These are phyloP conservation scores for Petrocephalus microphthalmus DNA, from an alignment of 2,113 vertebrate species.

Conservation along the genomic window DNA sequence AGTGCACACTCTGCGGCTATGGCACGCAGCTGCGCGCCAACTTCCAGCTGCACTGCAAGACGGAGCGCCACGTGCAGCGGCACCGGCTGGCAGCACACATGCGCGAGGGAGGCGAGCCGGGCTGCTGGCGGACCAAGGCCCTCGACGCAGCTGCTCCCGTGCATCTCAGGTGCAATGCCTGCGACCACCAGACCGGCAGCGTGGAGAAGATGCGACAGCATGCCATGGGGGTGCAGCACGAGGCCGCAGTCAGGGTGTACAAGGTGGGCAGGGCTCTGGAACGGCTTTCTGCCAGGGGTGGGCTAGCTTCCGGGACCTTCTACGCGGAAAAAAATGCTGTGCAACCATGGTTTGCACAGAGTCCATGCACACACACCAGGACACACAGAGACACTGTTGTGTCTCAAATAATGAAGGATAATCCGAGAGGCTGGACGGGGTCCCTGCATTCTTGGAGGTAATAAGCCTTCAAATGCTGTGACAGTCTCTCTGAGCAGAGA, in stretches of 20 bases:
- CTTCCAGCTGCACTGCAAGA: slow-evolving; percentile 99
- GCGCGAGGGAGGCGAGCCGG: slow-evolving; percentile 95
- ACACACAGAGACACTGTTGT: background rate
- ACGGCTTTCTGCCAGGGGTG: background rate
- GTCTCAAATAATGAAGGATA: background rate
- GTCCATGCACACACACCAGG: background rate
- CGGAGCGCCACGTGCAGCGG: slow-evolving; percentile 99
- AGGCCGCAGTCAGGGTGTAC: slow-evolving; percentile 86
- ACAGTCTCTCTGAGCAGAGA: background rate
- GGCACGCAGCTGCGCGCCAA: slow-evolving; percentile 99
- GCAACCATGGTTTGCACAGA: background rate
- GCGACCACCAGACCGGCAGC: slow-evolving; percentile 99
- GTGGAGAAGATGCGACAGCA: slow-evolving; percentile 98
- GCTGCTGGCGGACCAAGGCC: slow-evolving; percentile 97
- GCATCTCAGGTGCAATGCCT: slow-evolving; percentile 97
- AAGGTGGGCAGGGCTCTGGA: slow-evolving; percentile 74
- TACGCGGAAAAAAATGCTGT: background rate
- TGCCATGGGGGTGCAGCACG: slow-evolving; percentile 92
- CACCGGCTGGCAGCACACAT: slow-evolving; percentile 98
- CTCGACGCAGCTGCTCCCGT: slow-evolving; percentile 97
- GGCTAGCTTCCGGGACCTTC: background rate
- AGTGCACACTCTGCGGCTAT: slow-evolving; percentile 99
- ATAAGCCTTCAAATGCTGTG: background rate
- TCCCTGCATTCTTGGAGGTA: background rate
- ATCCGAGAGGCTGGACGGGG: background rate